A percentile compares a stretch with the other conserved stretches of the same genome.
Evolutionary conservation across 2,888 invertebrate genomes (phyloP).

Genomic region (Andrena trimmerana): DNA sequence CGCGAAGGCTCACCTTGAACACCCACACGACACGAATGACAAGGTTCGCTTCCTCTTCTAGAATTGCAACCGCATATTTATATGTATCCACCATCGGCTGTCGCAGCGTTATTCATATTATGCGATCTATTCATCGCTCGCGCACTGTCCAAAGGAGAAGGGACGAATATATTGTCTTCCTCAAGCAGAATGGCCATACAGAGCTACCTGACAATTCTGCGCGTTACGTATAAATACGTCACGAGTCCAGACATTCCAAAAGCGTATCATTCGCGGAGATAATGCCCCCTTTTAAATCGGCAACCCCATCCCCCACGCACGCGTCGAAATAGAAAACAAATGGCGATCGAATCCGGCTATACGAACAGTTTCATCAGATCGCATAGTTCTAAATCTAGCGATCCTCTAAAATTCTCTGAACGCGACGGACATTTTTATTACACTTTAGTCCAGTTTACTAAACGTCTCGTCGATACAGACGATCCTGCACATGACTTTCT

Average conservation of each 20-base stretch:
- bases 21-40: conserved; percentile 59
- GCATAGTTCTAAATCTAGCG: not conserved
- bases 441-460: too few species aligned
- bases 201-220: not conserved
- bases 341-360: not conserved
- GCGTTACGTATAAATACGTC: not conserved
- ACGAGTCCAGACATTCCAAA: not conserved
- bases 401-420: too few species aligned
- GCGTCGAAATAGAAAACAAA: too few species aligned
- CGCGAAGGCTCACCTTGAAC: conserved; percentile 57
- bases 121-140: not conserved
- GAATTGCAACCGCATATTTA: conserved; percentile 52
- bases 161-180: too few species aligned
- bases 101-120: conserved; percentile 10
- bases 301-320: too few species aligned
- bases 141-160: not conserved
- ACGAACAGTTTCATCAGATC: not conserved
- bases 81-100: conserved; percentile 26
- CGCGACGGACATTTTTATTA: too few species aligned
- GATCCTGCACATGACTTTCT: not conserved
- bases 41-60: conserved; percentile 64
- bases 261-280: not conserved
- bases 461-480: too few species aligned
- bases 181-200: not conserved
- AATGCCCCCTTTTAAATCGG: not conserved